phyloP scores from a whole-genome alignment of 2,797 vertebrate genomes.

The Enteromius afrohamiltoni region DNA sequence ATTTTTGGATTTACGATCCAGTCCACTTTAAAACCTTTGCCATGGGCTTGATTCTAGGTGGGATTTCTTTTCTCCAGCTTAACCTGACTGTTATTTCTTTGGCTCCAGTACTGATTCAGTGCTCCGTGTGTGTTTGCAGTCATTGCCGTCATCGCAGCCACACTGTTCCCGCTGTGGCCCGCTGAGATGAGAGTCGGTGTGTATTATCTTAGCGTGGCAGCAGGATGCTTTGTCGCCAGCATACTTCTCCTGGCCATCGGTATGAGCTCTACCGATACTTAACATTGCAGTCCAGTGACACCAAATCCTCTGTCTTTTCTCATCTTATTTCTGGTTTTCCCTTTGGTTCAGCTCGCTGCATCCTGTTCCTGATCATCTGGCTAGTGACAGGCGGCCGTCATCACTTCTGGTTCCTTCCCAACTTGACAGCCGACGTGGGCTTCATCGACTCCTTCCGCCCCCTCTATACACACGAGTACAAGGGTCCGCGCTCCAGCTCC shows the following conservation, averaged over 20 bases:
- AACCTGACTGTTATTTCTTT: not conserved
- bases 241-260: slow-evolving; percentile 96
- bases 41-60: slow-evolving; percentile 98
- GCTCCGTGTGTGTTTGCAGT: slow-evolving; percentile 71
- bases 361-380: slow-evolving; percentile 98
- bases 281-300: not conserved
- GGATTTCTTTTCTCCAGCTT: slow-evolving; percentile 48
- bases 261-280: slow-evolving; percentile 73
- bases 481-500: slow-evolving; percentile 87
- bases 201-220: slow-evolving; percentile 97
- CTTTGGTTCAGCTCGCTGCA: slow-evolving; percentile 88
- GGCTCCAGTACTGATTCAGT: not conserved
- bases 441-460: slow-evolving; percentile 99
- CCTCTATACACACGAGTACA: slow-evolving; percentile 98
- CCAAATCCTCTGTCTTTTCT: not conserved
- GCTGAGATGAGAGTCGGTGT: slow-evolving; percentile 99
- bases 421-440: slow-evolving; percentile 96
- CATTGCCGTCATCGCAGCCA: slow-evolving; percentile 97
- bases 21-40: slow-evolving; percentile 99
- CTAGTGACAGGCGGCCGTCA: slow-evolving; percentile 95
- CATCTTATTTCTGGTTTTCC: not conserved
- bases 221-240: slow-evolving; percentile 97
- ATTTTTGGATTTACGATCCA: slow-evolving; percentile 98
- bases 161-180: slow-evolving; percentile 97
- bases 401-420: slow-evolving; percentile 99